phyloP scores from a whole-genome alignment of 2,113 vertebrate species.

The Puntigrus tetrazona region DNA sequence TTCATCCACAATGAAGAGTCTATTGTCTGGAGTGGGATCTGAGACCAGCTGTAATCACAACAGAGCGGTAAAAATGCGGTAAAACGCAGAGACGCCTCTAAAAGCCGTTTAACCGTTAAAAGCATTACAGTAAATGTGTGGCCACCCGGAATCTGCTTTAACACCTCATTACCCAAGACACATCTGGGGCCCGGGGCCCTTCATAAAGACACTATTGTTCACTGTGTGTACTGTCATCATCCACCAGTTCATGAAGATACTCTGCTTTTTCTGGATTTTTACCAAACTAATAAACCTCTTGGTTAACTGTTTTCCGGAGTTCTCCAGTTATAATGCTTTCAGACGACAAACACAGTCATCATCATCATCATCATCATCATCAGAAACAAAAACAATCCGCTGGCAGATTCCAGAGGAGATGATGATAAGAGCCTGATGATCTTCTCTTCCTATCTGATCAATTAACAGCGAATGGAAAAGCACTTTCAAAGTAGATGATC shows the following conservation, averaged over 20 bases:
- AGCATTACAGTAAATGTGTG: not conserved
- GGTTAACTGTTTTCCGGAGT: not conserved
- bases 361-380: not conserved
- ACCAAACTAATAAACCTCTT: not conserved
- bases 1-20: not conserved
- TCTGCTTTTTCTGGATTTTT: no score
- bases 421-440: not conserved
- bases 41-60: not conserved
- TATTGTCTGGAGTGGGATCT: not conserved
- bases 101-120: slow-evolving; percentile 14
- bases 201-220: not conserved
- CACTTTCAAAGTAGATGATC: not conserved
- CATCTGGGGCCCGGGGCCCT: not conserved
- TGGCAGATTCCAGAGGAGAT: not conserved
- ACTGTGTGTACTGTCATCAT: not conserved
- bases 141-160: not conserved
- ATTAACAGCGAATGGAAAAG: not conserved
- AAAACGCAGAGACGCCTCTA: not conserved
- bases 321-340: not conserved
- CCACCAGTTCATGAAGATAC: not conserved
- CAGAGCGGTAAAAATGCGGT: not conserved
- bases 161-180: not conserved
- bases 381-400: not conserved
- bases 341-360: not conserved
- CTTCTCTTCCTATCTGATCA: not conserved